Percentiles rank a stretch among this genome's conserved stretches.
phyloP scores from a whole-genome alignment of 2,113 vertebrate species.

The Pantherophis guttatus region DNA sequence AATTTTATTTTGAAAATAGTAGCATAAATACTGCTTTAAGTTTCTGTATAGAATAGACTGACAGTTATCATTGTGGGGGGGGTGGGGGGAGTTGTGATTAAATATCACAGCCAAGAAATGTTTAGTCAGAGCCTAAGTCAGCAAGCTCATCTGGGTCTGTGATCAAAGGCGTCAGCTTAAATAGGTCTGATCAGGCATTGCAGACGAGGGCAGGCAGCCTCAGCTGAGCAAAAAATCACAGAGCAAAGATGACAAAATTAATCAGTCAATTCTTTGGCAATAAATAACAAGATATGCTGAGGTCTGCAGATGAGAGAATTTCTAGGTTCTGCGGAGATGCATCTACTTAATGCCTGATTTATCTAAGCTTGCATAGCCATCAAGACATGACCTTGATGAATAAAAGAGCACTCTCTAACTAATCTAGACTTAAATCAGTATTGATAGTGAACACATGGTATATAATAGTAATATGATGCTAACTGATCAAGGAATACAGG shows the following conservation, averaged over 20 bases:
- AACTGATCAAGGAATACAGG: conserved; percentile 38
- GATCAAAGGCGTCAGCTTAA: conserved; percentile 76
- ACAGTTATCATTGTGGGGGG: conserved; percentile 61
- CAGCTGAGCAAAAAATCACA: conserved; percentile 67
- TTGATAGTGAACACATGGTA: conserved; percentile 47
- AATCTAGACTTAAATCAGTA: conserved; percentile 65
- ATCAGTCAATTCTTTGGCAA: conserved; percentile 75
- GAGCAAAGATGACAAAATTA: conserved; percentile 77
- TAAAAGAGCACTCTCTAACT: conserved; percentile 59
- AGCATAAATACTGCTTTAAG: conserved; percentile 34
- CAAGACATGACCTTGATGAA: conserved; percentile 72
- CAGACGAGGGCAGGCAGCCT: conserved; percentile 62
- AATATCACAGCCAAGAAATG: conserved; percentile 62
- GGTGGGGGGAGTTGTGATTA: conserved; percentile 47
- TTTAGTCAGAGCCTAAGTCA: conserved; percentile 65
- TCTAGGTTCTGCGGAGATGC: conserved; percentile 69
- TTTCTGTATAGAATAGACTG: conserved; percentile 56
- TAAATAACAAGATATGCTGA: conserved; percentile 78
- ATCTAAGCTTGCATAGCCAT: conserved; percentile 67
- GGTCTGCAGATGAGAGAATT: conserved; percentile 72
- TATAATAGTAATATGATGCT: conserved; percentile 48
- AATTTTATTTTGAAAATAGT: conserved; percentile 20
- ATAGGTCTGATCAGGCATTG: conserved; percentile 70
- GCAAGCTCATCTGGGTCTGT: conserved; percentile 58
- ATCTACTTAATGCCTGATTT: conserved; percentile 74